Base-by-base conservation (phyloP, 2,113 vertebrate genomes). In the Monopterus albus region DNA sequence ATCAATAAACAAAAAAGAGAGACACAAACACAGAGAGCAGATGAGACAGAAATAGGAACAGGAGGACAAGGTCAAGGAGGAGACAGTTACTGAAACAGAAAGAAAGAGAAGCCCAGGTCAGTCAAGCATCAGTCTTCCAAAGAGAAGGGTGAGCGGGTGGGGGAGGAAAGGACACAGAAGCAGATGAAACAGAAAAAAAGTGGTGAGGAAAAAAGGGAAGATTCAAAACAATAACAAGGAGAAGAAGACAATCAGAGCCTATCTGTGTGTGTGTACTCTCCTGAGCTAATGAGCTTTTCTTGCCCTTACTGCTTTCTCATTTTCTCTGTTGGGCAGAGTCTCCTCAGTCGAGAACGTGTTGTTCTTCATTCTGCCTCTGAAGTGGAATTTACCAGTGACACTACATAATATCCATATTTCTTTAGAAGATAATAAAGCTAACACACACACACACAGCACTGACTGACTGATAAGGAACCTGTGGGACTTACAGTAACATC, bases 211-310 rank as follows among this genome's bases (percentile, higher is more conserved):
- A 33, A n/a, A 21, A 10, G 23, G 14, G 29, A 21, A 49, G 31
- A 31, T 4, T 9, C 10, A 68, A 25, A 36, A 65, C 40, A 53
- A 39, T 35, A 72, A 72, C 1, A 6, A 69, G 45, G 8, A 43
- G 38, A 52, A 26, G 3, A 11, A 49, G 40, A 29, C 2, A 0
- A 29, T 20, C 18, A 33, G 67, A 13, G 12, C 36, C 42, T 14
- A 33, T 40, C 23, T 29, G 17, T 4, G 11, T 64, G 39, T 21
- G 62, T n/a, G n/a, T n/a, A 50, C 61, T 57, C 65, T 68, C 52
- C 20, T 46, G 57, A 47, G 53, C 47, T 80, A 78, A 75, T 78
- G 57, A 87, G 72, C 56, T 18, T 59, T 31, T 28, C 23, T 9
- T 15, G 33, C 28, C 50, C 28, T 63, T 2, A 1, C 12, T 23